A percentile compares a stretch with the other conserved stretches of the same genome.
Conservation (phyloP, 2,113 vertebrate genomes). For the Forbesichthys papilliferus region DNA sequence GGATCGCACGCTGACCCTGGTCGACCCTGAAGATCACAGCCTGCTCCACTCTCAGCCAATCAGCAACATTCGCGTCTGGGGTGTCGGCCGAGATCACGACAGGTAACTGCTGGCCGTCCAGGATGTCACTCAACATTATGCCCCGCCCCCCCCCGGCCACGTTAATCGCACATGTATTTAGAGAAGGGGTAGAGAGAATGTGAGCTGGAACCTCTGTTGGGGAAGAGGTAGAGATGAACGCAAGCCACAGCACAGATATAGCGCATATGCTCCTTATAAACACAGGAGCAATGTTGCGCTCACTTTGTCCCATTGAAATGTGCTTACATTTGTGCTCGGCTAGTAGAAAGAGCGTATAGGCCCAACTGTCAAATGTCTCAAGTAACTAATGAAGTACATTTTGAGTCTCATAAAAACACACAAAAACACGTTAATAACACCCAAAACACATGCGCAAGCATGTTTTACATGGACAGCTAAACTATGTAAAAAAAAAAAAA, state of each 20-base stretch:
- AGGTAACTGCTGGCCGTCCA: conserved; percentile 83
- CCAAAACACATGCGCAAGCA: neutral
- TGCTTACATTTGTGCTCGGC: neutral
- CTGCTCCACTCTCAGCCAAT: conserved; percentile 95
- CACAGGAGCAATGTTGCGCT: no score
- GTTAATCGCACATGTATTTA: no score
- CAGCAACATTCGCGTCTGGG: conserved; percentile 96
- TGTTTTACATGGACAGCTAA: neutral
- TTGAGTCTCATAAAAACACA: neutral
- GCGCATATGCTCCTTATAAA: no score
- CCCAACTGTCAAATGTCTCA: no score
- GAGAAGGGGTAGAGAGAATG: no score
- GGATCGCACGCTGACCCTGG: conserved; percentile 89
- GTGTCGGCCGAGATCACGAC: conserved; percentile 93
- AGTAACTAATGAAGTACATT: no score
- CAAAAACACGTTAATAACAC: neutral
- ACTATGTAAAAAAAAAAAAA: neutral
- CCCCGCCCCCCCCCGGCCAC: no score
- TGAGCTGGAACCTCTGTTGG: no score
- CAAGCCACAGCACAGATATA: no score
- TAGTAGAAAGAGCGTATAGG: no score
- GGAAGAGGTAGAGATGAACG: no score
- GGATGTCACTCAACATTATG: neutral
- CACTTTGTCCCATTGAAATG: no score
- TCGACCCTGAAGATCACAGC: conserved; percentile 90